These are phyloP conservation scores for Strix aluco DNA, from an alignment of 2,113 vertebrate species.

Conservation along the genomic window DNA sequence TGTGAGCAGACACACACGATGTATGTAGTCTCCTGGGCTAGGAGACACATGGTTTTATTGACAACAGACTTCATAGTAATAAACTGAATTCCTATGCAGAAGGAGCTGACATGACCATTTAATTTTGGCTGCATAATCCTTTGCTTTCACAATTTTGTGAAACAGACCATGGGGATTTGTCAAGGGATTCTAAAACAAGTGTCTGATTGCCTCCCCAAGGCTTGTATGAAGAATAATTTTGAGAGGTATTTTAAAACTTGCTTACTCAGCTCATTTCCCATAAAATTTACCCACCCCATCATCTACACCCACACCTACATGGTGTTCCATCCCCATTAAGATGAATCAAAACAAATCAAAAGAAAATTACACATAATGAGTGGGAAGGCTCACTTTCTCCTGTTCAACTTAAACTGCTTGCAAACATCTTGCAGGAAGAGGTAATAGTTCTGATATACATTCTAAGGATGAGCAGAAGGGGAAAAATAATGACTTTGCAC, in stretches of 20 bases:
- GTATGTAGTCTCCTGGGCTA: neutral
- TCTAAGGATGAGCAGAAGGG: slow-evolving; percentile 2
- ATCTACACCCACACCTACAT: slow-evolving; percentile 31
- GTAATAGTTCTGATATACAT: neutral
- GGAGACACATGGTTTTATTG: neutral
- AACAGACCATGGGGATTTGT: neutral
- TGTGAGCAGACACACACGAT: neutral
- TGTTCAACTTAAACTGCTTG: slow-evolving; percentile 3
- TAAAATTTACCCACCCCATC: slow-evolving; percentile 25
- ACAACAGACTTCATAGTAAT: neutral
- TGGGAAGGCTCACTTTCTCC: slow-evolving; percentile 58
- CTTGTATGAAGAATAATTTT: neutral
- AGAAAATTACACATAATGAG: slow-evolving; percentile 62
- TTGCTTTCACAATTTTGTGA: neutral
- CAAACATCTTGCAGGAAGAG: neutral
- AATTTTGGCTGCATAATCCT: neutral
- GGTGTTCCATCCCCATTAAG: slow-evolving; percentile 39
- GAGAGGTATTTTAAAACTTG: slow-evolving; percentile 25
- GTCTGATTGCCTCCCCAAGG: neutral
- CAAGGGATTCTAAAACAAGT: slow-evolving; percentile 14
- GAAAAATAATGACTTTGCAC: neutral
- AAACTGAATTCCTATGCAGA: neutral
- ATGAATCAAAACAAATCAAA: slow-evolving; percentile 50
- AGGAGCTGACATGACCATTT: neutral
- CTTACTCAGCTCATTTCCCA: slow-evolving; percentile 43